Base-by-base conservation (phyloP, 2,888 invertebrate species). In the Chydorus sphaericus region DNA sequence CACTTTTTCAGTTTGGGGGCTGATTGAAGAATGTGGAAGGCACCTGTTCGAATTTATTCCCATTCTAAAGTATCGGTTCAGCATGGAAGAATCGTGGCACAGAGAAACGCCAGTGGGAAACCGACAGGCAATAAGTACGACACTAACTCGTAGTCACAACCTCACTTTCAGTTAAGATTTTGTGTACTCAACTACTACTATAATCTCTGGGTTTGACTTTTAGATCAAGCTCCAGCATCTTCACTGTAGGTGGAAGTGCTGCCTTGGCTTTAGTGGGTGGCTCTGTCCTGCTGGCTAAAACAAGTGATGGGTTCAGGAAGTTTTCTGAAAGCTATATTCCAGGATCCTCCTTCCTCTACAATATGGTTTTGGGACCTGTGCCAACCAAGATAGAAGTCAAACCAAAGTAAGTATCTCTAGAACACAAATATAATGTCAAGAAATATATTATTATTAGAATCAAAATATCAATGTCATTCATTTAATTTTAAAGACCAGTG, bases 271-370 rank as follows among this genome's bases (percentile, higher is more conserved):
- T 26, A 18, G n/a, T 52, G 4, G 26, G 52, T 20, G 52, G 52
- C 23, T 52, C 52, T 36, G 33, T 52, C 11, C 36, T 23, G 5
- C 16, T 36, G 7, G 52, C 52, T 14, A 52, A 52, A 20, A 36
- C 36, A 23, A 52, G 52, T 36, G 52, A 52, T 52, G 36, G 36
- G 11, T 52, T 52, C 23, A 52, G 52, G 23, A 36, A 52, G 14
- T 52, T 31, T 16, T 16, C 36, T 36, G 52, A 52, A 36, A 33
- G 36, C 16, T 23, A 23, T 11, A 52, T 52, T 20, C 52, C 52
- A 16, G 52, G 52, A 4, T n/a, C 52, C 36, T 26, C 52, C 11
- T 52, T 36, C 20, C 37, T 52, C 18, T 52, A 20, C 52, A 36
- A 23, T 52, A 14, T 36, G 8, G 18, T 52, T 2, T 20, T 52